Base-by-base conservation (phyloP, 2,888 invertebrate genomes). In the Drosophila tanythrix region DNA sequence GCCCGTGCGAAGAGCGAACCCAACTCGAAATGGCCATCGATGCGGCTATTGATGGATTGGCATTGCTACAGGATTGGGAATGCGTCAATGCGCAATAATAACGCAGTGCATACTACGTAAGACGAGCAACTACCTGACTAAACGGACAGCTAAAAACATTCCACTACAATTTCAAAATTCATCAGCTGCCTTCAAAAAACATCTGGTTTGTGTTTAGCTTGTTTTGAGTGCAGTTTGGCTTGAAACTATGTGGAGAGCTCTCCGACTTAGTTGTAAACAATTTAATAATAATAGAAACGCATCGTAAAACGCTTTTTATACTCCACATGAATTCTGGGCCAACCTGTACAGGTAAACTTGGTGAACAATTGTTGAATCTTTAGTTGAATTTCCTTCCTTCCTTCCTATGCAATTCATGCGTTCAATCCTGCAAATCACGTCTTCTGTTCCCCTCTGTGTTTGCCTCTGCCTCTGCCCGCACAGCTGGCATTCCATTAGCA, bases 61-160 rank as follows among this genome's bases (percentile, higher is more conserved):
- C 77, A 79, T 78, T 78, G 77, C 53, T 27, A 36, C 38, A 29
- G 80, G 80, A 75, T 79, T 79, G 63, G 50, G 71, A 71, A 75
- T 67, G 60, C 46, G 33, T 60, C 74, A 62, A 68, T 63, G 74
- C 36, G 27, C 35, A 33, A 58, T 36, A 55, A 27, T 13, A 36
- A 10, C 35, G n/a, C 6, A 53, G 3, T 48, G 48, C 25, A 43
- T n/a, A 11, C n/a, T 43, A 21, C 21, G 46, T 4, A 50, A 35
- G 27, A 51, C 35, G 15, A 13, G 6, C 27, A 2, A 10, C 10
- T 3, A 13, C 21, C 48, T 48, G 53, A 48, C 36, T 15, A 15
- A 36, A 36, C 13, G 36, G 36, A 33, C 33, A 36, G 15, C 36
- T 6, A 36, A 15, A 36, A 15, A 5, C 36, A 36, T 36, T 36